phyloP scores from a whole-genome alignment of 2,113 vertebrate genomes.

The Panthera leo region DNA sequence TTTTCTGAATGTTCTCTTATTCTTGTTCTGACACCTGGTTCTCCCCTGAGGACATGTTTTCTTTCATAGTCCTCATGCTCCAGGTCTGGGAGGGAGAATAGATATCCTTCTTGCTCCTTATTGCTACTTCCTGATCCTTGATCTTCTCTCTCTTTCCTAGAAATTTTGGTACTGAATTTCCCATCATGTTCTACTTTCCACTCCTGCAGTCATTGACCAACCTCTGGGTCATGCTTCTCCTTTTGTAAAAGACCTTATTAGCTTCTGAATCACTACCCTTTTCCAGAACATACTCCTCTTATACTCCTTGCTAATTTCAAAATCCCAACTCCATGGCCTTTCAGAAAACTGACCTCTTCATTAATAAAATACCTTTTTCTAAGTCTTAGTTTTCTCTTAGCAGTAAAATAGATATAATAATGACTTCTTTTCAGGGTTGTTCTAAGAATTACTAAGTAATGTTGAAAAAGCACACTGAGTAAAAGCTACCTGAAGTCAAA shows the following conservation, averaged over 20 bases:
- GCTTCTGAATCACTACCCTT: background rate
- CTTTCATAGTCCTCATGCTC: background rate
- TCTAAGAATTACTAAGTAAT: constrained; percentile 10
- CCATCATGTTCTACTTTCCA: background rate
- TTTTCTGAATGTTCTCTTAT: background rate
- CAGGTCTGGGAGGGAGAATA: background rate
- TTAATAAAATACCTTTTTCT: background rate
- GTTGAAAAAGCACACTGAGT: background rate
- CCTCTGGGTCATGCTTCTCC: background rate
- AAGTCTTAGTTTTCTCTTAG: background rate
- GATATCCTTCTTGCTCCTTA: background rate
- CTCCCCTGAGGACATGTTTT: background rate
- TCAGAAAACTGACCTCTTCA: background rate
- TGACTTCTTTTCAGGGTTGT: background rate
- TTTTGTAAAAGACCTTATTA: background rate
- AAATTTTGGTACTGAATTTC: background rate
- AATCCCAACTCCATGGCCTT: background rate
- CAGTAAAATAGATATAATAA: background rate
- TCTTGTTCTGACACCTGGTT: background rate
- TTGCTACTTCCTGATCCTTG: background rate
- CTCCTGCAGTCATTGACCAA: background rate
- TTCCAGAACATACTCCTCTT: background rate
- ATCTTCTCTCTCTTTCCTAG: background rate
- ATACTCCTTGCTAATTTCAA: background rate
- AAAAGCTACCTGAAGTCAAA: background rate